Percentiles rank a stretch among this genome's conserved stretches.
phyloP scores from a whole-genome alignment of 1,140 invertebrate genomes.

The Matsumurasca onukii region DNA sequence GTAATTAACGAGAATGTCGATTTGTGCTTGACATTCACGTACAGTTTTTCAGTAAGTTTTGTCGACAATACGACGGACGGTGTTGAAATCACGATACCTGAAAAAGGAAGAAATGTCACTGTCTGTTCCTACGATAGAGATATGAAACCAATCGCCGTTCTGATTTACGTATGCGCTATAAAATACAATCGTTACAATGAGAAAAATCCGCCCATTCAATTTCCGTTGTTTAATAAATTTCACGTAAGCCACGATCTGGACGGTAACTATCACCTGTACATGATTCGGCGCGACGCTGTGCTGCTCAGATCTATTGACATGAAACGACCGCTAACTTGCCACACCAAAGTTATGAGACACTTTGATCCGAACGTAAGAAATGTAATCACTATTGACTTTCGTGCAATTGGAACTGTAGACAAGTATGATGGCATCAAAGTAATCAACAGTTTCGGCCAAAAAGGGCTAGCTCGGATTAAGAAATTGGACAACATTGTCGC shows the following conservation, averaged over 20 bases:
- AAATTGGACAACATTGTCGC: neutral
- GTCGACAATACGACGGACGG: neutral
- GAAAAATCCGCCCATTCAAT: neutral
- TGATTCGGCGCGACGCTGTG: neutral
- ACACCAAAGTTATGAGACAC: neutral
- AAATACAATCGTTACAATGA: neutral
- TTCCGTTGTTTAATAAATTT: neutral
- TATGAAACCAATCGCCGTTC: neutral
- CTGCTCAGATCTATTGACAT: neutral
- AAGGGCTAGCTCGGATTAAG: neutral
- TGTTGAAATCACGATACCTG: neutral
- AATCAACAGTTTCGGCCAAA: conserved; percentile 14
- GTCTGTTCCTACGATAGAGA: neutral
- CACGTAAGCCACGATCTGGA: neutral
- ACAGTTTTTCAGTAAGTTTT: conserved; percentile 12
- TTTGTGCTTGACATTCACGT: neutral
- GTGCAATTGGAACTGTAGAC: neutral
- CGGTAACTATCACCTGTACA: conserved; percentile 12
- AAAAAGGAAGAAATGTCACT: neutral
- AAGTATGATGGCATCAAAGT: conserved; percentile 18
- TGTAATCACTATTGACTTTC: neutral
- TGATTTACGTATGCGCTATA: neutral
- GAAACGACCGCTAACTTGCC: neutral
- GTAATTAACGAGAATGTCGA: neutral
- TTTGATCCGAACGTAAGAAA: neutral